Base-by-base conservation (phyloP, 92 coral and sea anemone genomes). In the Scolanthus callimorphus region DNA sequence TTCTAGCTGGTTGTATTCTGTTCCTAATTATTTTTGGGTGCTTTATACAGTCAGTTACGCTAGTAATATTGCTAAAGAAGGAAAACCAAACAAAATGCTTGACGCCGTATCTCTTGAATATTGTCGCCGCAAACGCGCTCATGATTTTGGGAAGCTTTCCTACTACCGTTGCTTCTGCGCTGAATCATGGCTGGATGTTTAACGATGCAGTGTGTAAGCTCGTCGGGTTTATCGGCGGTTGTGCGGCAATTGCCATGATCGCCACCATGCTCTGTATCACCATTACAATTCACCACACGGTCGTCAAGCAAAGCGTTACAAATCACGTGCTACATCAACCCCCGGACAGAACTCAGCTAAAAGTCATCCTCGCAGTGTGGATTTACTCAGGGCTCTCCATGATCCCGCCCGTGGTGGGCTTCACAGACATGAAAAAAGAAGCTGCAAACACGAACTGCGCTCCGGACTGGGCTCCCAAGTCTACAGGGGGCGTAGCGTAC, bases 41-140 rank as follows among this genome's bases (percentile, higher is more conserved):
- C 39, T 23, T 39, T 24, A 62, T 76, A 10, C 91, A 84, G 27
- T n/a, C 29, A 0, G 23, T 74, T 12, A 57, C 82, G 11, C 59
- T 80, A 4, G 31, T 38, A 27, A 54, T 84, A 22, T 48, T 84
- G 34, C 49, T 75, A 38, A 48, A 47, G 39, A 65, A 70, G 39
- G 43, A 34, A 2, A 56, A 67, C 17, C 71, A 68, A 58, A 66
- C 59, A 31, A 65, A 60, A 27, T 62, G 62, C 12, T 31, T 80
- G 20, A 74, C 76, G 2, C 92, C 88, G 17, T 85, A 80, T 66
- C 71, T 80, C 20, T 10, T 80, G 15, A 85, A 76, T 76, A 76
- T 85, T 38, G 79, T 83, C 3, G 22, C 62, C 4, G 78, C 83
- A n/a, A 85, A 85, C 58, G 45, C 70, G 17, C 23, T 85, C 11